Conservation (phyloP, 2,113 vertebrate species). For the Bagarius yarrelli region DNA sequence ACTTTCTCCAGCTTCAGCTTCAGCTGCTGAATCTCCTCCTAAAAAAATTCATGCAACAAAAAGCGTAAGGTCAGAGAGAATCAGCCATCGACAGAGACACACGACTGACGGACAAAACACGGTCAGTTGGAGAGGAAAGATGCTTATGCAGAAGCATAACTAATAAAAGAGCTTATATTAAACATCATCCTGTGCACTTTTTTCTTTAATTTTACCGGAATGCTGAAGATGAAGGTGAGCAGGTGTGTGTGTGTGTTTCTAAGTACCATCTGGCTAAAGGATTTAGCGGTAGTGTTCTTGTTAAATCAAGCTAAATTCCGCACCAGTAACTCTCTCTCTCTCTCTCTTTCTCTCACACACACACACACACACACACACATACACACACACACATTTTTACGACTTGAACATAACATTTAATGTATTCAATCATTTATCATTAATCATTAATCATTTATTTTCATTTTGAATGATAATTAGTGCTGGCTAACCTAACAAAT, state of each 20-base stretch:
- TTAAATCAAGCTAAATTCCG: constrained; percentile 37
- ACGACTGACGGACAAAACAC: neutral
- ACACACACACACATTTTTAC: constrained; percentile 21
- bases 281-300: constrained; percentile 32
- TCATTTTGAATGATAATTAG: no score
- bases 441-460: no score
- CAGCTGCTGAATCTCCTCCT: constrained; percentile 96
- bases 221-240: constrained; percentile 1
- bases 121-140: neutral
- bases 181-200: neutral
- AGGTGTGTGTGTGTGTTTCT: neutral
- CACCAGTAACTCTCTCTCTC: neutral
- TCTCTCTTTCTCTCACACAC: constrained; percentile 13
- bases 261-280: constrained; percentile 24
- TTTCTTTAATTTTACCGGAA: neutral
- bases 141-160: neutral
- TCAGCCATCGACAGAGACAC: no score
- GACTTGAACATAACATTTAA: constrained; percentile 31
- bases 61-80: neutral
- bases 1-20: constrained; percentile 87
- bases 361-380: constrained; percentile 26
- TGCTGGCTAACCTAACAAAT: no score
- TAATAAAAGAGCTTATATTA: neutral
- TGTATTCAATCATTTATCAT: no score
- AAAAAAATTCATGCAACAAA: constrained; percentile 17